Conservation (phyloP, 2,113 vertebrate species). For the Aegypius monachus region DNA sequence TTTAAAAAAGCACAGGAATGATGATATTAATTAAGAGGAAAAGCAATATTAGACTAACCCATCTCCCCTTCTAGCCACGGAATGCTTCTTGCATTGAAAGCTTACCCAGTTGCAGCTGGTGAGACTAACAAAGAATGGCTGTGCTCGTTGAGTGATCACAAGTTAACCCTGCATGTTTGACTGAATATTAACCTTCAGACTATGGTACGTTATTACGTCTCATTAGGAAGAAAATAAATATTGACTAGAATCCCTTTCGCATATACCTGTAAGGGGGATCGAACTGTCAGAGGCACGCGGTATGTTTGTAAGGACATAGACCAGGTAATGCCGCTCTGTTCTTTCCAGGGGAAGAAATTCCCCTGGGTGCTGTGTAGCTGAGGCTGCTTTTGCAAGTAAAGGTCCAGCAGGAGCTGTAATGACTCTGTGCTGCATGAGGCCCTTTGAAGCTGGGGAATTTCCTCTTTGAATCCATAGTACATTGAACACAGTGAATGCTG, state of each 20-base stretch:
- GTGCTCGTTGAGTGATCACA: background rate
- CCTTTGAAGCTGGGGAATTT: background rate
- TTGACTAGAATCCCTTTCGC: background rate
- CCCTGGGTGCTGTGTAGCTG: background rate
- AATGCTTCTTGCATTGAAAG: background rate
- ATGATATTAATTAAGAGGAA: background rate
- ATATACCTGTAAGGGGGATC: background rate
- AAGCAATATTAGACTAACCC: background rate
- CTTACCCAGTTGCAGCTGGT: background rate
- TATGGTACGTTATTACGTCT: background rate
- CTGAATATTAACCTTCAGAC: slow-evolving; percentile 15
- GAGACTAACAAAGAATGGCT: slow-evolving; percentile 19
- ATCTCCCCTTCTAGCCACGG: background rate
- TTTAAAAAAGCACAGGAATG: background rate
- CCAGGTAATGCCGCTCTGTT: background rate
- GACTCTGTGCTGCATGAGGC: background rate
- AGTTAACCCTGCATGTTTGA: slow-evolving; percentile 37
- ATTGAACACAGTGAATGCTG: background rate
- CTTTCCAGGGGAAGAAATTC: background rate
- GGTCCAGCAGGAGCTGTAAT: background rate
- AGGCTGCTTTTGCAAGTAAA: background rate
- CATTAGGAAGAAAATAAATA: slow-evolving; percentile 18
- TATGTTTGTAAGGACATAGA: background rate
- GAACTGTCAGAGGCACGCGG: fast-evolving
- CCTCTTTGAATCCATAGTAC: background rate